These are phyloP conservation scores for Echeneis naucrates DNA, from an alignment of 2,797 vertebrate genomes.

Conservation along the genomic window DNA sequence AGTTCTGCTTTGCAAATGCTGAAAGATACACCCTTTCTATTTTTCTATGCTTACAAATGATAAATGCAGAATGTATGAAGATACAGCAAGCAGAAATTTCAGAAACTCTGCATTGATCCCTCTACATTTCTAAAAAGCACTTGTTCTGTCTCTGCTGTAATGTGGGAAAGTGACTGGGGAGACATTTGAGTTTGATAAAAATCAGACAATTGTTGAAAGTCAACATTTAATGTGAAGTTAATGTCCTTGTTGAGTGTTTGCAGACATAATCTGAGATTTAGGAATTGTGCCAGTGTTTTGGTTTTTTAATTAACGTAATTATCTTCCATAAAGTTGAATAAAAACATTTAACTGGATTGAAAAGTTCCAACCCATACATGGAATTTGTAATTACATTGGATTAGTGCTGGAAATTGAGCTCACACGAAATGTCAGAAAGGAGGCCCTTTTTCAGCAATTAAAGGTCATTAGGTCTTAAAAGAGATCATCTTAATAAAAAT, in stretches of 20 bases:
- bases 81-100: conserved; percentile 56
- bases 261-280: neutral
- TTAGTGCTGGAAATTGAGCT: conserved; percentile 4
- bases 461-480: conserved; percentile 30
- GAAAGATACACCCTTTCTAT: conserved; percentile 24
- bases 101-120: too few relatives aligned
- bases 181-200: neutral
- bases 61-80: conserved; percentile 35
- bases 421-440: conserved; percentile 21
- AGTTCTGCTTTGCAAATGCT: conserved; percentile 17
- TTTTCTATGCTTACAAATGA: conserved; percentile 26
- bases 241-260: neutral
- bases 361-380: neutral
- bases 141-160: conserved; percentile 63
- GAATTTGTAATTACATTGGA: neutral
- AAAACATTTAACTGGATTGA: neutral
- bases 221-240: conserved; percentile 15
- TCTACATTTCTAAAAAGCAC: conserved; percentile 46
- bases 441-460: neutral
- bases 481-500: conserved; percentile 51
- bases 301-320: neutral
- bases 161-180: conserved; percentile 53
- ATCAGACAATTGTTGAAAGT: conserved; percentile 28
- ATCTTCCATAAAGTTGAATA: neutral
- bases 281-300: neutral